Percentiles rank a stretch among this genome's conserved stretches.
Evolutionary conservation across 1,140 invertebrate genomes (phyloP).

Genomic region (Meteorus sp.): DNA sequence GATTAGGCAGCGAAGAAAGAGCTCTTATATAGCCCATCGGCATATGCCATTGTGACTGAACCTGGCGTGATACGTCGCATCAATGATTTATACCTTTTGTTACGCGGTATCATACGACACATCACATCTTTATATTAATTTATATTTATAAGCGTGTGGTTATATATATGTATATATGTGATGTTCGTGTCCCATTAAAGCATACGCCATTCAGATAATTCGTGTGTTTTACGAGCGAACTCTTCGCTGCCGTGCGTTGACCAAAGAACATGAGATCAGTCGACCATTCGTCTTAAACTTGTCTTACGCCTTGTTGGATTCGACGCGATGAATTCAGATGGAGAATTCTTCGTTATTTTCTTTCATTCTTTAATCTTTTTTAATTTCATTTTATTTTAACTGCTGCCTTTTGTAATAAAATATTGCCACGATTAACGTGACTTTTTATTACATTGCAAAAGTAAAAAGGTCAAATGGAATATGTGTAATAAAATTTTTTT

Average conservation of each 20-base stretch:
- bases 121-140: no score
- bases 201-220: slow-evolving; percentile 42
- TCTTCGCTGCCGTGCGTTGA: not conserved
- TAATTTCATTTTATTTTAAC: no score
- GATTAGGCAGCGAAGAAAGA: slow-evolving; percentile 57
- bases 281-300: not conserved
- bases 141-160: slow-evolving; percentile 42
- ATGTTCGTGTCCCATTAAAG: slow-evolving; percentile 44
- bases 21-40: slow-evolving; percentile 46
- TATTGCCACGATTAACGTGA: not conserved
- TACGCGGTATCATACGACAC: slow-evolving; percentile 13
- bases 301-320: no score
- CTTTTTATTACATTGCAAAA: slow-evolving; percentile 13
- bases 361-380: not conserved
- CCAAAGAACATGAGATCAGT: not conserved
- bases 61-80: slow-evolving; percentile 49
- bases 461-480: slow-evolving; percentile 22
- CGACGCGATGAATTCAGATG: no score
- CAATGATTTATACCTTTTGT: slow-evolving; percentile 36
- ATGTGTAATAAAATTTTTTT: slow-evolving; percentile 17
- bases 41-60: slow-evolving; percentile 44
- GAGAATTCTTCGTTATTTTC: not conserved
- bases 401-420: no score
- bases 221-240: slow-evolving; percentile 38
- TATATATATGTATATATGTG: slow-evolving; percentile 34